Conservation (phyloP, 2,797 vertebrate species). For the Channa striata region DNA sequence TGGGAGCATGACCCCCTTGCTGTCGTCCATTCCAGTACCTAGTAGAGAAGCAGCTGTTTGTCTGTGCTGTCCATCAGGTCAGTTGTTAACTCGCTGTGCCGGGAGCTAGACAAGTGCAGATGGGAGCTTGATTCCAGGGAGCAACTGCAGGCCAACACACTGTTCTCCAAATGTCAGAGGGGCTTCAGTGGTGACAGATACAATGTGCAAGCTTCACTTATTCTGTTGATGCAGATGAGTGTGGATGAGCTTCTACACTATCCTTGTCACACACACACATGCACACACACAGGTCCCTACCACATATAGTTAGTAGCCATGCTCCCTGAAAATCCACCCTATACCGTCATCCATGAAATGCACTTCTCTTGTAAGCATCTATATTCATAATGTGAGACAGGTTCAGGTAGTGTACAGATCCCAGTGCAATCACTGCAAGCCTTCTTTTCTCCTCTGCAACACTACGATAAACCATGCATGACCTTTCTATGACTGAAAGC, state of each 20-base stretch:
- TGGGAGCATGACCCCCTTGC: conserved; percentile 42
- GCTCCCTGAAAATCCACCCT: conserved; percentile 45
- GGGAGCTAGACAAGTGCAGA: conserved; percentile 71
- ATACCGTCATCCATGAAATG: conserved; percentile 42
- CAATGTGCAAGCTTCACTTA: conserved; percentile 62
- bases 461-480: conserved; percentile 25
- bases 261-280: background rate
- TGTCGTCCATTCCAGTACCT: conserved; percentile 59
- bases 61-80: conserved; percentile 72
- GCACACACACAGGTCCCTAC: conserved; percentile 15
- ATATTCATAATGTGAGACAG: conserved; percentile 11
- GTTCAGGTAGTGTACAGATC: conserved; percentile 4
- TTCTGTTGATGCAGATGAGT: conserved; percentile 53
- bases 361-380: conserved; percentile 30
- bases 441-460: conserved; percentile 13
- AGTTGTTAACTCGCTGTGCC: conserved; percentile 73
- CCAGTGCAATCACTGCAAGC: background rate
- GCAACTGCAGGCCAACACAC: conserved; percentile 75
- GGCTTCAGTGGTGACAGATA: conserved; percentile 72
- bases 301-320: conserved; percentile 43
- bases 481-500: conserved; percentile 44
- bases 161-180: conserved; percentile 74
- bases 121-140: conserved; percentile 71
- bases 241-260: conserved; percentile 31
- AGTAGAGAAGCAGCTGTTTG: conserved; percentile 78